Conservation (phyloP, 2,113 vertebrate species). For the Azemiops feae region DNA sequence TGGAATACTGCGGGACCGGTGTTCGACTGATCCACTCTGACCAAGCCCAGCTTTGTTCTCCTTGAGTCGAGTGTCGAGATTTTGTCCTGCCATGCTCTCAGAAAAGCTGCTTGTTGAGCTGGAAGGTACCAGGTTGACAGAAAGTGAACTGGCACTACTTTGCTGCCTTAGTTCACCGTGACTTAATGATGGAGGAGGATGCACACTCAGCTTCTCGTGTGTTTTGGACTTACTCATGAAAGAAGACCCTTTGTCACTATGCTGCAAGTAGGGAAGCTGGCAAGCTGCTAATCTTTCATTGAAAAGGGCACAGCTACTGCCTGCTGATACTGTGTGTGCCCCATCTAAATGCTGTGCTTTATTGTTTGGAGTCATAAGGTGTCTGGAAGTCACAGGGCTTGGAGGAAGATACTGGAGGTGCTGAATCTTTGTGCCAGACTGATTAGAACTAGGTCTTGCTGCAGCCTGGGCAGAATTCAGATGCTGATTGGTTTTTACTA, state of each 20-base stretch:
- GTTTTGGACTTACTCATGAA: slow-evolving; percentile 70
- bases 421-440: slow-evolving; percentile 64
- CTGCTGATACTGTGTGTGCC: background rate
- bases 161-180: slow-evolving; percentile 67
- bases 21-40: slow-evolving; percentile 70
- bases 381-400: slow-evolving; percentile 79
- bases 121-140: slow-evolving; percentile 73
- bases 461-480: slow-evolving; percentile 75
- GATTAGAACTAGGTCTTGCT: slow-evolving; percentile 53
- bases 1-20: slow-evolving; percentile 81
- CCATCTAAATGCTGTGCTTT: slow-evolving; percentile 60
- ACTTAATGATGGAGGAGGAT: slow-evolving; percentile 54
- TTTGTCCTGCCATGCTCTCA: slow-evolving; percentile 78
- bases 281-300: slow-evolving; percentile 65
- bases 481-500: slow-evolving; percentile 93
- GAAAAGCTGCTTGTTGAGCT: slow-evolving; percentile 85
- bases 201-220: slow-evolving; percentile 68
- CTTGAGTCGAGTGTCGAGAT: slow-evolving; percentile 83
- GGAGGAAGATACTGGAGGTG: slow-evolving; percentile 77
- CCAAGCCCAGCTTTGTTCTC: slow-evolving; percentile 68
- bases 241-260: slow-evolving; percentile 58
- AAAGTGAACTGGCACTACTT: slow-evolving; percentile 63
- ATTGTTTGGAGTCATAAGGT: slow-evolving; percentile 53
- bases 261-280: slow-evolving; percentile 59
- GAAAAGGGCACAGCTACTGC: slow-evolving; percentile 43